Conservation (phyloP, 2,113 vertebrate species). For the Paramisgurnus dabryanus region DNA sequence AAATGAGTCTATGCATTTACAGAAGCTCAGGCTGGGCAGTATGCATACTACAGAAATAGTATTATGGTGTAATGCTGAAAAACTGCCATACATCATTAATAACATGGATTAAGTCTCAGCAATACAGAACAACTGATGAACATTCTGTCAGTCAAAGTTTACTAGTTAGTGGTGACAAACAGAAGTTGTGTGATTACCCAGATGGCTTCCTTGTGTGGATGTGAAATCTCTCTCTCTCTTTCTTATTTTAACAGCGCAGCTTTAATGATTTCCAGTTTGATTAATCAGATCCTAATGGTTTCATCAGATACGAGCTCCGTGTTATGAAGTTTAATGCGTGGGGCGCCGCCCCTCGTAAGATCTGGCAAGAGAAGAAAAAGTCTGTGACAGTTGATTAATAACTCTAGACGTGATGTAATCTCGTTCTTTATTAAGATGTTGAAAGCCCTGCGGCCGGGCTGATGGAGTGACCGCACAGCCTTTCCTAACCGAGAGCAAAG, state of each 20-base stretch:
- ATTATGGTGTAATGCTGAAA: too few relatives aligned
- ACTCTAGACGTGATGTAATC: slow-evolving; percentile 71
- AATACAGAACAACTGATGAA: slow-evolving; percentile 9
- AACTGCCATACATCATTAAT: too few relatives aligned
- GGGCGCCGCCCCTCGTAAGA: slow-evolving; percentile 50
- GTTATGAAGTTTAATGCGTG: slow-evolving; percentile 72
- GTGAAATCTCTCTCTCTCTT: too few relatives aligned
- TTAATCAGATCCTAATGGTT: slow-evolving; percentile 71
- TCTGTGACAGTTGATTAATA: slow-evolving; percentile 69
- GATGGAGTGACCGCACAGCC: slow-evolving; percentile 56
- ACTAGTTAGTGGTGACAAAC: background rate
- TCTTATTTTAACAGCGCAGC: background rate
- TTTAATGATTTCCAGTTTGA: slow-evolving; percentile 47
- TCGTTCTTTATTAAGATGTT: slow-evolving; percentile 78
- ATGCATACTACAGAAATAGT: too few relatives aligned
- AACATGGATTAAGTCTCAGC: too few relatives aligned
- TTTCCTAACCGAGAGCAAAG: slow-evolving; percentile 24
- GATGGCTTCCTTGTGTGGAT: background rate
- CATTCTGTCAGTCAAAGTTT: slow-evolving; percentile 22
- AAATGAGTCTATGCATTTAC: too few relatives aligned
- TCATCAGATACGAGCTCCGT: slow-evolving; percentile 68
- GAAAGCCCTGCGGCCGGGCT: slow-evolving; percentile 66
- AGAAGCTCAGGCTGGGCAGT: too few relatives aligned
- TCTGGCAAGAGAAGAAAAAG: slow-evolving; percentile 56
- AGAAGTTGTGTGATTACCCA: background rate